Conservation (phyloP, 2,888 invertebrate genomes). For the Diaphora mendica region DNA sequence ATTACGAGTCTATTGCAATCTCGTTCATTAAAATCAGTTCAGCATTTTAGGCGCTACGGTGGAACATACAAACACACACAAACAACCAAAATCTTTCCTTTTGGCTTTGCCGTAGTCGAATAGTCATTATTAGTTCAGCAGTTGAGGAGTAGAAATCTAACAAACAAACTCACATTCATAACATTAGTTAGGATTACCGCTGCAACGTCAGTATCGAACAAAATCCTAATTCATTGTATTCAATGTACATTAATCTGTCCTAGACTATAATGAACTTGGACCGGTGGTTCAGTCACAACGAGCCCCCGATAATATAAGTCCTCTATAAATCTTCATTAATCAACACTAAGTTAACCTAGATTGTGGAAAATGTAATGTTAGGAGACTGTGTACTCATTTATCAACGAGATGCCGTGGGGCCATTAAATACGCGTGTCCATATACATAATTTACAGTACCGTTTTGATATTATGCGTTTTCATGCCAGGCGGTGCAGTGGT, state of each 20-base stretch:
- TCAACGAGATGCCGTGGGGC: constrained; percentile 36
- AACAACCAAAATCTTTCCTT: too few relatives aligned
- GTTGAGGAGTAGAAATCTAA: neutral
- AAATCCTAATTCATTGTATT: constrained; percentile 15
- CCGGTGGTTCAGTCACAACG: constrained; percentile 10
- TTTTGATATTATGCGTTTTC: neutral
- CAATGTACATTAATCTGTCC: constrained; percentile 11
- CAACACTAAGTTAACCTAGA: constrained; percentile 54
- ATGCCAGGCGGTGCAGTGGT: too few relatives aligned
- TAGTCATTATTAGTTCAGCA: neutral
- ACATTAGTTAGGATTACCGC: neutral
- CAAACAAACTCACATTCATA: neutral
- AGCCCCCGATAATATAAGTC: constrained; percentile 43
- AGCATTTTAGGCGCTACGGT: too few relatives aligned
- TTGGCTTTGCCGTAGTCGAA: too few relatives aligned
- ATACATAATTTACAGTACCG: neutral
- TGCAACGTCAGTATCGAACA: neutral
- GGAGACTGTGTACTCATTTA: constrained; percentile 39
- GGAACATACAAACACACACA: too few relatives aligned
- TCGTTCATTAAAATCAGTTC: too few relatives aligned
- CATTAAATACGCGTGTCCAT: constrained; percentile 21
- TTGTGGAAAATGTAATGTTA: constrained; percentile 49
- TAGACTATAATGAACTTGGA: constrained; percentile 22
- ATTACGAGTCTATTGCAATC: too few relatives aligned
- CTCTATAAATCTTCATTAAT: constrained; percentile 60